Evolutionary conservation across 2,888 invertebrate species (phyloP).

Genomic region (Elgonia sp.): DNA sequence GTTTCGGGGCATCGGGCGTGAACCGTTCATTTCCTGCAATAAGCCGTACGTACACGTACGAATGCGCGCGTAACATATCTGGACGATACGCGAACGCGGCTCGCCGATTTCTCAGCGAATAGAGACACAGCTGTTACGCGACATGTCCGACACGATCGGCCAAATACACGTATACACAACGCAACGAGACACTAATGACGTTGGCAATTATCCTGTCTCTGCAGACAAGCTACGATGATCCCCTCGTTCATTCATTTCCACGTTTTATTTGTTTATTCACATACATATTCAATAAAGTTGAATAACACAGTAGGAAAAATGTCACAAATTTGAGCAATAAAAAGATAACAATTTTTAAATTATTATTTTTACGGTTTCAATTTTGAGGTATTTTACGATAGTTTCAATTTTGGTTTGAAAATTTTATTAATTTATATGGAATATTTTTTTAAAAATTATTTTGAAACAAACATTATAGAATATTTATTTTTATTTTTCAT

Average conservation of each 20-base stretch:
- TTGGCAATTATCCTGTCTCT: slow-evolving; percentile 63
- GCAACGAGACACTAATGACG: slow-evolving; percentile 64
- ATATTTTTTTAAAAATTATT: no score
- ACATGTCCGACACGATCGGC: slow-evolving; percentile 58
- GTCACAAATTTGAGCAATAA: no score
- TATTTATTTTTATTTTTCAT: no score
- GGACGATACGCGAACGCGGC: slow-evolving; percentile 19
- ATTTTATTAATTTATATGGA: no score
- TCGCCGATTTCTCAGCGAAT: slow-evolving; percentile 34
- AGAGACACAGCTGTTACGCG: slow-evolving; percentile 64
- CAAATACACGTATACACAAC: slow-evolving; percentile 33
- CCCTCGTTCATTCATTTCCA: slow-evolving; percentile 21
- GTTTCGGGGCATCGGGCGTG: slow-evolving; percentile 53
- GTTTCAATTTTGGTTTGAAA: no score
- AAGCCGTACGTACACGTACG: slow-evolving; percentile 63
- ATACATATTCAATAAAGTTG: not conserved
- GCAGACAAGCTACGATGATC: slow-evolving; percentile 5
- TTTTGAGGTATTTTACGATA: no score
- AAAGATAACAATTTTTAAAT: no score
- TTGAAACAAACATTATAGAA: no score
- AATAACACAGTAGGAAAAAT: not conserved
- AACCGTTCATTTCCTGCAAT: slow-evolving; percentile 74
- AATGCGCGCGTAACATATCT: slow-evolving; percentile 57
- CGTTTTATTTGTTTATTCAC: slow-evolving; percentile 51
- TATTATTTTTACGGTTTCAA: no score